Conservation (phyloP, 2,888 invertebrate genomes). For the Tetrapedia diversipes region DNA sequence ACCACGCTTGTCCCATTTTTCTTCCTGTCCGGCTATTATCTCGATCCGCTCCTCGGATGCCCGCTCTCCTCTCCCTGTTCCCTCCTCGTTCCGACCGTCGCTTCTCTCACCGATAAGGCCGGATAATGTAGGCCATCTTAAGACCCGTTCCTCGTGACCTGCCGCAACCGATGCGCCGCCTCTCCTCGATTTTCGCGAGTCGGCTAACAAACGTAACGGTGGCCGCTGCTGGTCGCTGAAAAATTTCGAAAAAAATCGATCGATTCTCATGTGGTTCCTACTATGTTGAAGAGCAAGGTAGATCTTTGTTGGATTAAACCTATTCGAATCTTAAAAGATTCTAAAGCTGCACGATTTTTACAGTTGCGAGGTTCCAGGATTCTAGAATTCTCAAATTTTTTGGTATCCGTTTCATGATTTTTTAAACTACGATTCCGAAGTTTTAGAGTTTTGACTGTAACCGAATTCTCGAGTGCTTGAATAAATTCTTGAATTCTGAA, state of each 20-base stretch:
- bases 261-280: neutral
- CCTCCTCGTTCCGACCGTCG: conserved; percentile 30
- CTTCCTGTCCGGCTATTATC: conserved; percentile 46
- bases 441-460: too few relatives aligned
- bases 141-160: conserved; percentile 76
- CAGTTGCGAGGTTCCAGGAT: neutral
- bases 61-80: conserved; percentile 25
- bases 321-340: too few relatives aligned
- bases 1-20: conserved; percentile 82
- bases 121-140: conserved; percentile 74
- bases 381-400: neutral
- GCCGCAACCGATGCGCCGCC: conserved; percentile 71
- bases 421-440: too few relatives aligned
- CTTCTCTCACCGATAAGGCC: conserved; percentile 68
- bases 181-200: conserved; percentile 43
- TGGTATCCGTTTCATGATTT: too few relatives aligned
- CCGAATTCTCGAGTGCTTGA: too few relatives aligned
- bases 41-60: conserved; percentile 35
- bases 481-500: neutral
- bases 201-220: conserved; percentile 19
- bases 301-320: too few relatives aligned
- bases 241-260: conserved; percentile 33
- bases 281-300: too few relatives aligned
- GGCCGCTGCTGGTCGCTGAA: conserved; percentile 20
- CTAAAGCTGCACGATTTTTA: too few relatives aligned